These are phyloP conservation scores for Limnothrissa miodon DNA, from an alignment of 2,113 vertebrate species.

Conservation along the genomic window DNA sequence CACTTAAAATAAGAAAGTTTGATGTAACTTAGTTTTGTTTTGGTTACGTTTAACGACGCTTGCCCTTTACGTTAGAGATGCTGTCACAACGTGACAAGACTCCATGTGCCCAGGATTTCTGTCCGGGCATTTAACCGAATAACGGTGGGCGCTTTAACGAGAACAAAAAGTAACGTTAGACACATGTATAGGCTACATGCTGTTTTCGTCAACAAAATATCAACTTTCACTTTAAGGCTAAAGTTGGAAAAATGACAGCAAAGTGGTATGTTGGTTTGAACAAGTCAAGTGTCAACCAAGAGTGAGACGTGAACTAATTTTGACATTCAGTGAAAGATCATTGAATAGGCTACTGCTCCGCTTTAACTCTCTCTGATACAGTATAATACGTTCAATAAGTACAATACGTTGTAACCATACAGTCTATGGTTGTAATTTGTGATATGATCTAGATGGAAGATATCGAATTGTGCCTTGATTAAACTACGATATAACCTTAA, in stretches of 20 bases:
- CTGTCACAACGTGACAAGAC: constrained; percentile 30
- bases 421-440: background rate
- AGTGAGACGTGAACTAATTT: background rate
- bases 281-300: background rate
- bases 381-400: too few species aligned
- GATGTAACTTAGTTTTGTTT: background rate
- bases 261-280: background rate
- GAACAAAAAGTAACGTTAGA: background rate
- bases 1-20: background rate
- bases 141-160: background rate
- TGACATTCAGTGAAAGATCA: background rate
- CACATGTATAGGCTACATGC: background rate
- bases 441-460: background rate
- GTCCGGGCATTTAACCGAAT: constrained; percentile 23
- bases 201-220: background rate
- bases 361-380: too few species aligned
- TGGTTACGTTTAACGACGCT: background rate
- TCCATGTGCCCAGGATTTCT: constrained; percentile 21
- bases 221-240: background rate
- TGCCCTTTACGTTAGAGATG: background rate
- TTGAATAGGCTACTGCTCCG: too few species aligned
- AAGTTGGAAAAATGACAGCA: background rate
- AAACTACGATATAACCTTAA: background rate
- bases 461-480: background rate
- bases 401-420: too few species aligned